Evolutionary conservation across 2,888 invertebrate genomes (phyloP), one percentile per base, ranked within the genome.

Genomic region (Poecilobothrus nobilitatus): DNA sequence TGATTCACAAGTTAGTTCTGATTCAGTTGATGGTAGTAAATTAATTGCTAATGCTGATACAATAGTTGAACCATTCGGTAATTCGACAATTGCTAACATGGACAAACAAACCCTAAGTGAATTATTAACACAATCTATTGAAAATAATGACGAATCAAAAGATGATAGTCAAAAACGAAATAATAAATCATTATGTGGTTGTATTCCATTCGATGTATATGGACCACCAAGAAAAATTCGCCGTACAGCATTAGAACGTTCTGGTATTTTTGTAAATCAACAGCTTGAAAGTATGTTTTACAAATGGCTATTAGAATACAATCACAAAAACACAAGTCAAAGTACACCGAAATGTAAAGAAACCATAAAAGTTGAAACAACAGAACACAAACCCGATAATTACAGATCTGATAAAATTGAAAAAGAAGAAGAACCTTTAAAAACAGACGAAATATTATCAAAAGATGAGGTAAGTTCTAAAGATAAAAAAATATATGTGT

Each of bases 191-290:
- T 21, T 63, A 10, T 12, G 63, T 63, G n/a, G 53, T 53, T 53
- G 37, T 37, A 21, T 67, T 34, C 21, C 37, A 22, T 37, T 37
- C 6, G 63, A 63, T 41, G 27, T 63, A 15, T 63, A 62, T 63
- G 67, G 62, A 41, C 67, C 67, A 67, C 67, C 63, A n/a, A 67
- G 15, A 63, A 67, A 67, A 63, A 67, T 67, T 22, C 34, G 67
- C 12, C 63, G 34, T 41, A 34, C 63, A 22, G 27, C 12, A 4
- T 15, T 63, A 15, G 63, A 63, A 33, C 27, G 63, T 18, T 27
- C 22, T 27, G 15, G 18, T 27, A 27, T 63, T 27, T 63, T 63
- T 63, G 63, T 27, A 33, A 63, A 63, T 63, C 12, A 15, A 27
- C 63, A 63, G 15, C 5, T 63, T 4, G 63, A 63, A 33, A 63